phyloP scores from a whole-genome alignment of 2,797 vertebrate genomes.

The Prionace glauca region DNA sequence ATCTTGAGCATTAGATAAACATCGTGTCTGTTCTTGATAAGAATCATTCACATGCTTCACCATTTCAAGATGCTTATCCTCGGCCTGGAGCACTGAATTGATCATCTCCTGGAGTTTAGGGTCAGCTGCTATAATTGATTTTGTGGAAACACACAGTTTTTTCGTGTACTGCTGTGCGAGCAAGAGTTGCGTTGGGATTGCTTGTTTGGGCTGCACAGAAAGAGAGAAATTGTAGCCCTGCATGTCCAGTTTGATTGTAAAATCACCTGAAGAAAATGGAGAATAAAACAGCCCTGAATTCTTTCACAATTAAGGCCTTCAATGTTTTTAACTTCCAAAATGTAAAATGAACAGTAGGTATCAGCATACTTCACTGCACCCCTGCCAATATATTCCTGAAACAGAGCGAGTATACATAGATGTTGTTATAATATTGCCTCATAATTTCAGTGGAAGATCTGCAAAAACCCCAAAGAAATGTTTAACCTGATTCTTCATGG shows the following conservation, averaged over 20 bases:
- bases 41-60: conserved; percentile 49
- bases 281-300: neutral
- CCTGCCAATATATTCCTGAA: neutral
- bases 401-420: neutral
- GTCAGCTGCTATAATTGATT: conserved; percentile 53
- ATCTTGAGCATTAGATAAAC: conserved; percentile 56
- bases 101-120: conserved; percentile 58
- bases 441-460: neutral
- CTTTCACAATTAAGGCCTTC: neutral
- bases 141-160: conserved; percentile 51
- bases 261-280: conserved; percentile 38
- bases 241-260: conserved; percentile 53
- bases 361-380: neutral
- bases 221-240: conserved; percentile 64
- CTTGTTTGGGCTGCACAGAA: conserved; percentile 46
- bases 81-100: conserved; percentile 54
- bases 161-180: conserved; percentile 53
- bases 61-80: conserved; percentile 48
- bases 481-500: neutral
- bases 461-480: neutral
- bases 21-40: conserved; percentile 56
- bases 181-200: conserved; percentile 49
- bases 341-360: neutral
- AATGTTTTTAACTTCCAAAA: neutral
- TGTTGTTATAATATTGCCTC: neutral